These are phyloP conservation scores for Petrolisthes manimaculis DNA, from an alignment of 2,888 invertebrate species.

Conservation along the genomic window DNA sequence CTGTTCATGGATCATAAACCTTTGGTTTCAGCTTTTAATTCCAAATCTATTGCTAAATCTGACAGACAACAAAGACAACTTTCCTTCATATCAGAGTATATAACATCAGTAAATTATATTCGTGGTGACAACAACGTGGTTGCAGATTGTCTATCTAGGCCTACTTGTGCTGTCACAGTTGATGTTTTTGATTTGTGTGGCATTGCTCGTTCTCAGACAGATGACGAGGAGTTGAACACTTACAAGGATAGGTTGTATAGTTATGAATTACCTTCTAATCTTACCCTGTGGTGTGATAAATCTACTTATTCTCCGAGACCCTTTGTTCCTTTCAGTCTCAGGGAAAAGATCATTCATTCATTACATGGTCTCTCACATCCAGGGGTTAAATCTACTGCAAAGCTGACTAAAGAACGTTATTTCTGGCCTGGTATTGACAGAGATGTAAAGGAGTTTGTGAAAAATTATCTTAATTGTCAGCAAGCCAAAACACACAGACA, in stretches of 20 bases:
- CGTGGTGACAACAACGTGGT: constrained; percentile 20
- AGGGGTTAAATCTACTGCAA: neutral
- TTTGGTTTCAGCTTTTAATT: constrained; percentile 23
- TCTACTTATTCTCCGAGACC: neutral
- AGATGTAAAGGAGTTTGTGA: constrained; percentile 67
- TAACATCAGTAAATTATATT: constrained; percentile 11
- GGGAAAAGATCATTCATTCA: neutral
- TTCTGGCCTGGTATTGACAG: constrained; percentile 60
- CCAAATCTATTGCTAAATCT: constrained; percentile 14
- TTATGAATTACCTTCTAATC: neutral
- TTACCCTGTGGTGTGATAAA: neutral
- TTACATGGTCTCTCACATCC: too few relatives aligned
- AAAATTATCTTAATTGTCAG: constrained; percentile 68
- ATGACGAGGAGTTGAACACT: too few relatives aligned
- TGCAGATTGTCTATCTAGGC: too few relatives aligned
- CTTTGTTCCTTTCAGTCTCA: neutral
- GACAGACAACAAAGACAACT: constrained; percentile 36
- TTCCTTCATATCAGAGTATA: neutral
- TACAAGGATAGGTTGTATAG: neutral
- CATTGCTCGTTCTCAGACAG: too few relatives aligned
- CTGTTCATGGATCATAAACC: constrained; percentile 45
- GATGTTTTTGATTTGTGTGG: too few relatives aligned
- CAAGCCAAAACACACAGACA: constrained; percentile 68
- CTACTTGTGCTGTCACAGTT: too few relatives aligned
- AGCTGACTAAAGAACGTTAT: constrained; percentile 48